Evolutionary conservation across 1,140 invertebrate species (phyloP).

Genomic region (Drosophila ficusphila): DNA sequence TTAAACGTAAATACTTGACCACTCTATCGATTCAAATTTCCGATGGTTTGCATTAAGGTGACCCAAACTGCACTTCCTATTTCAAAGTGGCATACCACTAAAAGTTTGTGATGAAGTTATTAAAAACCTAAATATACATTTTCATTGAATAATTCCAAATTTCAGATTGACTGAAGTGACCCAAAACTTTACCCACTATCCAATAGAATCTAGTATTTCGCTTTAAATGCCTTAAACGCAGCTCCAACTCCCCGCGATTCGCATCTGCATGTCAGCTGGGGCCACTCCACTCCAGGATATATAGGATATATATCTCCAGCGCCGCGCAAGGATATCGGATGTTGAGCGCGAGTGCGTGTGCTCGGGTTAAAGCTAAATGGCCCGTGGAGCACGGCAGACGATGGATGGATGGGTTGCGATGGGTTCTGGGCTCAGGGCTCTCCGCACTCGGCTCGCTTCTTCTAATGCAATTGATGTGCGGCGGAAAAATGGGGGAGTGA

Average conservation of each 20-base stretch:
- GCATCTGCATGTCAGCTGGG: slow-evolving; percentile 24
- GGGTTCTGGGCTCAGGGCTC: slow-evolving; percentile 10
- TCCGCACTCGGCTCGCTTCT: slow-evolving; percentile 1
- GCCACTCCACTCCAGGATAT: slow-evolving; percentile 2
- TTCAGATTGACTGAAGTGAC: not conserved
- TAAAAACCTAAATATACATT: no score
- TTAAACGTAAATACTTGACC: not conserved
- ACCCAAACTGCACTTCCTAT: no score
- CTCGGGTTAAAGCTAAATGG: slow-evolving; percentile 64
- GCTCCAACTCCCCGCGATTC: not conserved
- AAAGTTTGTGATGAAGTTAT: no score
- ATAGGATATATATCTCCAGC: not conserved
- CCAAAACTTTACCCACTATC: no score
- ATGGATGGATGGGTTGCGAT: slow-evolving; percentile 29
- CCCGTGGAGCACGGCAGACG: slow-evolving; percentile 55
- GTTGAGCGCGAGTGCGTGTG: slow-evolving; percentile 18
- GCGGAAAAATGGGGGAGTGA: slow-evolving; percentile 1
- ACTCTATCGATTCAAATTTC: no score
- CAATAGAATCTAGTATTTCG: not conserved
- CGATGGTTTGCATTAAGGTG: no score
- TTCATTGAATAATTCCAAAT: no score
- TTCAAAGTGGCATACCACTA: no score
- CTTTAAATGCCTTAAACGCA: not conserved
- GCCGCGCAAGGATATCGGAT: not conserved
- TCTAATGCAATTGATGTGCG: slow-evolving; percentile 63